phyloP scores from a whole-genome alignment of 2,888 invertebrate species.

The Andrena dorsata region DNA sequence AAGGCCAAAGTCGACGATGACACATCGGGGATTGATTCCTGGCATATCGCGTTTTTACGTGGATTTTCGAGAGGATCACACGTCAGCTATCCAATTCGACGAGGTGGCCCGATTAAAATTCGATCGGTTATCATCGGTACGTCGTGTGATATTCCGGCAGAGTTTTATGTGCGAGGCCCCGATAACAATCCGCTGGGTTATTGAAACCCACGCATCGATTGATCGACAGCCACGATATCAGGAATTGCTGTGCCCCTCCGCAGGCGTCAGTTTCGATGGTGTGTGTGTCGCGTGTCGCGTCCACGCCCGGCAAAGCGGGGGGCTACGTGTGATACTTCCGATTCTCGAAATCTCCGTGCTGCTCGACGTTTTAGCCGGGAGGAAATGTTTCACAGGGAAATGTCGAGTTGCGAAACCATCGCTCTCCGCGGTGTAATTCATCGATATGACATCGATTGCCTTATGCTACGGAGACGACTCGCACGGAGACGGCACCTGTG shows the following conservation, averaged over 20 bases:
- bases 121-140: conserved; percentile 73
- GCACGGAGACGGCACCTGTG: not conserved
- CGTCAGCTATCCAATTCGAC: conserved; percentile 68
- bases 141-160: conserved; percentile 61
- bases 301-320: not conserved
- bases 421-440: not conserved
- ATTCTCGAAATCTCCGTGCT: conserved; percentile 9
- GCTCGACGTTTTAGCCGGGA: not conserved
- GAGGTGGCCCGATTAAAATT: conserved; percentile 74
- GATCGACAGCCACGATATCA: conserved; percentile 69
- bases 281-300: conserved; percentile 4
- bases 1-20: conserved; percentile 65
- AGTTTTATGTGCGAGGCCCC: conserved; percentile 63
- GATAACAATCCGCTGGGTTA: conserved; percentile 74
- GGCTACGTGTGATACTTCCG: not conserved
- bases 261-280: not conserved
- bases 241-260: conserved; percentile 55
- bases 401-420: not conserved
- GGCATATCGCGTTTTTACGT: conserved; percentile 62
- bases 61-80: conserved; percentile 69
- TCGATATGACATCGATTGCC: not conserved
- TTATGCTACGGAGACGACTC: not conserved
- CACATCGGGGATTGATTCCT: conserved; percentile 66
- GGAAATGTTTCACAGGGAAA: not conserved
- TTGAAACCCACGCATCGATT: conserved; percentile 69